phyloP scores from a whole-genome alignment of 2,113 vertebrate species.

The Rhinopomastus cyanomelas region DNA sequence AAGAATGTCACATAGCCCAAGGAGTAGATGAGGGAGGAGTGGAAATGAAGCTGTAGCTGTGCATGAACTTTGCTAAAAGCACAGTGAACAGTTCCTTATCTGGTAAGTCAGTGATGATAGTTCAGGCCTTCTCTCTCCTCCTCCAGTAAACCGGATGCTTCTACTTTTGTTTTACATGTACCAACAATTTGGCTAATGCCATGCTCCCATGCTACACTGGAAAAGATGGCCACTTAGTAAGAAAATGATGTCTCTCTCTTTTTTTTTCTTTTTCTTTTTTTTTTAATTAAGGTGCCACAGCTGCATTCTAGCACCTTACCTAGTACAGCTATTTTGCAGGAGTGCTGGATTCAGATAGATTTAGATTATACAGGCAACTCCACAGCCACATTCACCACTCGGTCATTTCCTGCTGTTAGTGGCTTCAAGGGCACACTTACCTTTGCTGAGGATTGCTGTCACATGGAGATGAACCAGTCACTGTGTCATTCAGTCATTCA shows the following conservation, averaged over 20 bases:
- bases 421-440: not conserved
- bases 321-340: not conserved
- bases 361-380: not conserved
- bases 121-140: not conserved
- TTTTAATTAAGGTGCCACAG: not conserved
- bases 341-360: not conserved
- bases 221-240: not conserved
- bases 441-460: not conserved
- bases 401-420: not conserved
- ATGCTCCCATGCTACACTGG: not conserved
- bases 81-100: not conserved
- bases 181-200: accelerated
- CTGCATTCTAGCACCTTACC: not conserved
- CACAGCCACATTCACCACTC: not conserved
- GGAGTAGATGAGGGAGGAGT: not conserved
- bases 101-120: not conserved
- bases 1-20: not conserved
- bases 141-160: not conserved
- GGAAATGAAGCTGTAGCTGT: not conserved
- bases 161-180: not conserved
- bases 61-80: not conserved
- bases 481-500: not conserved
- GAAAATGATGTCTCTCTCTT: not conserved
- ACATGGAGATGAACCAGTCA: not conserved
- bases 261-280: no score